Evolutionary conservation across 2,113 vertebrate species (phyloP).

Genomic region (Lycaon pictus): DNA sequence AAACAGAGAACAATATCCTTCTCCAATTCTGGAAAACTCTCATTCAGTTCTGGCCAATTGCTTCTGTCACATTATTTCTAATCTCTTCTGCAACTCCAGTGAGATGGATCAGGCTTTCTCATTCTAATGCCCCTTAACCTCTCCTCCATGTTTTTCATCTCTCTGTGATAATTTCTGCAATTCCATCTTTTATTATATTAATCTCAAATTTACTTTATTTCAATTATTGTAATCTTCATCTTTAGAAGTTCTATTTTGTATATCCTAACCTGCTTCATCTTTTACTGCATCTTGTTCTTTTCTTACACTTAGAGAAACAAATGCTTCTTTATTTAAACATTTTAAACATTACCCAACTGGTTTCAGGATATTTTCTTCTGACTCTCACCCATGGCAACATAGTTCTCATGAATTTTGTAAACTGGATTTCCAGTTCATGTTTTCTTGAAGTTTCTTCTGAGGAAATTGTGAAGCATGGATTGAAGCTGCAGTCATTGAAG

Average conservation of each 20-base stretch:
- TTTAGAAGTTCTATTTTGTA: slow-evolving; percentile 3
- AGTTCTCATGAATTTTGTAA: neutral
- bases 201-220: neutral
- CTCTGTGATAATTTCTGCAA: slow-evolving; percentile 22
- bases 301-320: neutral
- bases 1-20: neutral
- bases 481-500: neutral
- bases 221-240: neutral
- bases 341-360: neutral
- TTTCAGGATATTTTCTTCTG: neutral
- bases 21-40: neutral
- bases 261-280: neutral
- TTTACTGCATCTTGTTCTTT: neutral
- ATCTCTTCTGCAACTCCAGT: neutral
- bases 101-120: neutral
- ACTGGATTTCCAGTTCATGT: neutral
- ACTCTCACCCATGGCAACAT: neutral
- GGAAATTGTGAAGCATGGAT: neutral
- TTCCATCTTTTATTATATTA: neutral
- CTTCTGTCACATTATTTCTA: neutral
- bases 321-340: neutral
- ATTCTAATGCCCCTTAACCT: neutral
- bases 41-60: neutral
- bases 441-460: neutral
- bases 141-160: neutral